A percentile compares a stretch with the other conserved stretches of the same genome.
Evolutionary conservation across 1,140 invertebrate species (phyloP).

Genomic region (Olivierus martensii): DNA sequence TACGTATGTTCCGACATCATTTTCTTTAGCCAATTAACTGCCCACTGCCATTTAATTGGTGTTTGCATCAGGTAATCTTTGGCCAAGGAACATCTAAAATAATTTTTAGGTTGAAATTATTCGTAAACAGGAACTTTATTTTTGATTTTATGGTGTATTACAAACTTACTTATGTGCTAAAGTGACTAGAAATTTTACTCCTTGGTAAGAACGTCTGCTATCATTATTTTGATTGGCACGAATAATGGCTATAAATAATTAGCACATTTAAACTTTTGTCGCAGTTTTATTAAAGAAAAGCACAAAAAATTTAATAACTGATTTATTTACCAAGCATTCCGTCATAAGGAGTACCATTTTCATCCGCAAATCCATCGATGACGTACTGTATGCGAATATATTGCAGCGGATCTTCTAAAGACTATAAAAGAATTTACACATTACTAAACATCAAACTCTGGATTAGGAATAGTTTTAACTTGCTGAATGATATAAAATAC

Average conservation of each 20-base stretch:
- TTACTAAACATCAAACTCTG: too few species aligned
- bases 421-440: conserved; percentile 25
- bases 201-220: conserved; percentile 35
- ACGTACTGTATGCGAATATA: conserved; percentile 29
- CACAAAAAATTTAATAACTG: too few species aligned
- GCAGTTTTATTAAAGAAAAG: too few species aligned
- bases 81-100: conserved; percentile 16
- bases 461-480: too few species aligned
- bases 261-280: background rate
- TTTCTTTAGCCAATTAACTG: conserved; percentile 37
- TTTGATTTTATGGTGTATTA: too few species aligned
- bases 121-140: too few species aligned
- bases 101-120: too few species aligned
- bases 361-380: conserved; percentile 31
- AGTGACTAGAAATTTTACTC: conserved; percentile 36
- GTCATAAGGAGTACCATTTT: conserved; percentile 27
- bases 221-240: conserved; percentile 30
- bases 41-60: conserved; percentile 37
- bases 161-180: conserved; percentile 28
- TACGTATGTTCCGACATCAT: conserved; percentile 34
- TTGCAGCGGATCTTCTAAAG: conserved; percentile 31
- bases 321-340: conserved; percentile 33
- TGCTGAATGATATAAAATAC: too few species aligned
- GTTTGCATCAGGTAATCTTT: conserved; percentile 35
- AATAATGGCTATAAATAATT: conserved; percentile 26